phyloP scores from a whole-genome alignment of 64 coral and sea anemone genomes.

The Dendronephthya gigantea region DNA sequence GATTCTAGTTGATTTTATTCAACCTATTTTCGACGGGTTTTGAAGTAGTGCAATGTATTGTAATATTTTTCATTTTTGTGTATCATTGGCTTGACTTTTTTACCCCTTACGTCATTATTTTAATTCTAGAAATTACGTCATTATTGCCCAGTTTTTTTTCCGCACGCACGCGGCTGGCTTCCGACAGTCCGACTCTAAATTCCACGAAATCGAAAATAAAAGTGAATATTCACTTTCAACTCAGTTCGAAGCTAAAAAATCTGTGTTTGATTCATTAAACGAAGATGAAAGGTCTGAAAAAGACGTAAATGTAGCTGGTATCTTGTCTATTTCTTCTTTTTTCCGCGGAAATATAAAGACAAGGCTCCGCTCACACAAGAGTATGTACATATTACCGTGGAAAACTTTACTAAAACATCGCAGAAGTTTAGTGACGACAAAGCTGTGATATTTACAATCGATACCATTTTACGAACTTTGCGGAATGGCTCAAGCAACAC shows the following conservation, averaged over 20 bases:
- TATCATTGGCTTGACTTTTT: too few relatives aligned
- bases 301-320: background rate
- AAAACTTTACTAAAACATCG: background rate
- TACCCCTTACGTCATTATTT: too few relatives aligned
- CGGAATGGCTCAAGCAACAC: background rate
- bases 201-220: background rate
- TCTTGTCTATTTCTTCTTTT: background rate
- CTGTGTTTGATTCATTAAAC: background rate
- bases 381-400: too few relatives aligned
- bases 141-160: background rate
- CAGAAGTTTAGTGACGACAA: background rate
- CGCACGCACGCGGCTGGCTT: background rate
- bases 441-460: background rate
- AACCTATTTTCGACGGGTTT: too few relatives aligned
- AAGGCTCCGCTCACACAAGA: too few relatives aligned
- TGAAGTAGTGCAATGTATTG: too few relatives aligned
- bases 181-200: background rate
- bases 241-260: too few relatives aligned
- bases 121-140: background rate
- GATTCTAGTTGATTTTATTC: too few relatives aligned
- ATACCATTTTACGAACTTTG: background rate
- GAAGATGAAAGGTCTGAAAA: background rate
- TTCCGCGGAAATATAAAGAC: background rate
- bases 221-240: too few relatives aligned
- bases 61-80: too few relatives aligned